These are phyloP conservation scores for Phanerotoma sp. DNA, from an alignment of 2,888 invertebrate species.

Conservation along the genomic window DNA sequence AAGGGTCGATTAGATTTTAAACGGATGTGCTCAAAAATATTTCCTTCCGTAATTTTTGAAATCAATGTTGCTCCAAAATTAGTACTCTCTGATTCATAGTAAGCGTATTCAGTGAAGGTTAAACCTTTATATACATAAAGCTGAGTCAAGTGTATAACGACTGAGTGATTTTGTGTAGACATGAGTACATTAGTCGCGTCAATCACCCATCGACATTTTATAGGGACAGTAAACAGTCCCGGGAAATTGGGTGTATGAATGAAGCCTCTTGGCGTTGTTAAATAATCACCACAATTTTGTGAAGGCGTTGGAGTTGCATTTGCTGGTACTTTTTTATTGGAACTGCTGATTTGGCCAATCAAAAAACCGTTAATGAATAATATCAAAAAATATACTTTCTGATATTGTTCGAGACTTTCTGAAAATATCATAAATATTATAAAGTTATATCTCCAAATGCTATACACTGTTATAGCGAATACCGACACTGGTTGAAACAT, in stretches of 20 bases:
- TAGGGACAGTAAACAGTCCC: constrained; percentile 75
- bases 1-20: constrained; percentile 69
- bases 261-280: constrained; percentile 68
- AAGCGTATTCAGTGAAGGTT: constrained; percentile 74
- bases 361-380: too few species aligned
- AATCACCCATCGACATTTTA: constrained; percentile 85
- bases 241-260: constrained; percentile 87
- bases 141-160: constrained; percentile 86
- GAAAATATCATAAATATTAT: too few species aligned
- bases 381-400: too few species aligned
- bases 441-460: too few species aligned
- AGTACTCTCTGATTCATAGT: constrained; percentile 67
- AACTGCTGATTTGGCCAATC: too few species aligned
- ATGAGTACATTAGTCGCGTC: constrained; percentile 65
- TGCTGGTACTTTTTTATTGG: too few species aligned
- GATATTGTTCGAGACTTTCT: too few species aligned
- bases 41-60: constrained; percentile 72
- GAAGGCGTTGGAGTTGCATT: too few species aligned
- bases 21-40: constrained; percentile 65
- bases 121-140: constrained; percentile 80
- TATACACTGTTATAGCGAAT: too few species aligned
- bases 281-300: constrained; percentile 66
- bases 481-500: too few species aligned
- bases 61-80: constrained; percentile 69
- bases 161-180: constrained; percentile 64